A percentile compares a stretch with the other conserved stretches of the same genome.
phyloP scores from a whole-genome alignment of 2,113 vertebrate species.

The Rostratula benghalensis region DNA sequence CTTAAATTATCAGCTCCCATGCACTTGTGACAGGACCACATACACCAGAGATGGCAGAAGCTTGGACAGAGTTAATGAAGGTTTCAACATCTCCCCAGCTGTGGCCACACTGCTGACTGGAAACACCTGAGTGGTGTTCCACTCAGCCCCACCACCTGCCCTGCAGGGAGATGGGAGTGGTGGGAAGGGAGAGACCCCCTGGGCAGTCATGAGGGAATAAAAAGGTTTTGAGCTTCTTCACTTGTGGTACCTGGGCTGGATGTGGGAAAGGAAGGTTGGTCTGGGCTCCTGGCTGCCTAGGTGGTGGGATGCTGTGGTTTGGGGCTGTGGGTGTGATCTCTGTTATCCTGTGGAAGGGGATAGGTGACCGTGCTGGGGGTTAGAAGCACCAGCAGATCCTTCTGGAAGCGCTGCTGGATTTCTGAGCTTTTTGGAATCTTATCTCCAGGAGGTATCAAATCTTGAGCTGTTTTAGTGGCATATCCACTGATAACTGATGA shows the following conservation, averaged over 20 bases:
- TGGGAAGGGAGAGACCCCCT: too few species aligned
- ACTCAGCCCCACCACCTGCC: background rate
- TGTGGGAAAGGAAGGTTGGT: background rate
- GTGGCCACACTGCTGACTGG: background rate
- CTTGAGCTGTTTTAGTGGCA: background rate
- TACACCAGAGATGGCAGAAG: background rate
- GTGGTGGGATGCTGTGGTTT: fast-evolving
- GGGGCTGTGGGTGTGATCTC: background rate
- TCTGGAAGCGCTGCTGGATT: background rate
- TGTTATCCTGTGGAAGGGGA: background rate
- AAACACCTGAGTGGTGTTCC: background rate
- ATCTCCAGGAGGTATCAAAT: background rate
- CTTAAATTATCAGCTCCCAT: background rate
- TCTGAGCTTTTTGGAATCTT: background rate
- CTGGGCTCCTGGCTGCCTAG: background rate
- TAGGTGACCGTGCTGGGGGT: fast-evolving
- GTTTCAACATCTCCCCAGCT: background rate
- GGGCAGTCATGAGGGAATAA: background rate
- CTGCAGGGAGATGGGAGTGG: background rate
- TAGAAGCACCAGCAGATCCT: background rate
- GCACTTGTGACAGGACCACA: background rate
- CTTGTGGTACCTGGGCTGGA: background rate
- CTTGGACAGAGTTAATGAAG: background rate
- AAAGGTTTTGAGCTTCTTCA: background rate
- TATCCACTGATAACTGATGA: background rate